Conservation (phyloP, 23 tunicate species). For the Trididemnum miniatum region DNA sequence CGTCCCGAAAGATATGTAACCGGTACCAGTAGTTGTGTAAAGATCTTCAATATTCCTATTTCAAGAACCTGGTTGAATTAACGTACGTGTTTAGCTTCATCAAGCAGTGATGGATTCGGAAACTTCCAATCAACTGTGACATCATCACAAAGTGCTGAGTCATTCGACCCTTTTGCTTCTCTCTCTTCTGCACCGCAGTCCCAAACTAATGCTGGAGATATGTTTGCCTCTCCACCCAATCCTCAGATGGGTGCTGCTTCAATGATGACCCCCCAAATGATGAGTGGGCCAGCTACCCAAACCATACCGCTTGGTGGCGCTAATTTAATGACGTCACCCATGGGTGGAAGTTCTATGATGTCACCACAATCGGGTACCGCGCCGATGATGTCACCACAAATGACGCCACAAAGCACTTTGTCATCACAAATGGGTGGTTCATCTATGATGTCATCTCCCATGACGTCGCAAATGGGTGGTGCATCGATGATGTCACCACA, state of each 20-base stretch:
- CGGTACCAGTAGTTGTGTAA: no score
- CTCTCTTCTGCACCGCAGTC: constrained; percentile 40
- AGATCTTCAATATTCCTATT: no score
- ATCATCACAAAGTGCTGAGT: constrained; percentile 9
- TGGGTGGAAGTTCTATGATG: constrained; percentile 17
- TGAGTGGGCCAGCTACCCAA: neutral
- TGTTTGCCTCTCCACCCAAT: neutral
- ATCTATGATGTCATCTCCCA: neutral
- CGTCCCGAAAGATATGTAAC: no score
- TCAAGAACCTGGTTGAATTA: no score
- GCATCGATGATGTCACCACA: neutral
- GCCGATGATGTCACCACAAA: constrained; percentile 27
- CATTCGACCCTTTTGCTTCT: constrained; percentile 74
- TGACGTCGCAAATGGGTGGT: neutral
- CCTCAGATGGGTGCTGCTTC: constrained; percentile 8
- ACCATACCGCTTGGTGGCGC: neutral
- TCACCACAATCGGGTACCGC: neutral
- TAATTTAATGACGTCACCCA: neutral
- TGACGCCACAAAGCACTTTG: neutral
- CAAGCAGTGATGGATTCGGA: neutral
- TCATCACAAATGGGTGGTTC: neutral
- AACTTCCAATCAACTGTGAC: constrained; percentile 50
- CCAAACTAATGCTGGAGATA: neutral
- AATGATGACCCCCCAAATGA: constrained; percentile 14
- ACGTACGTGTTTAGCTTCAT: no score